Evolutionary conservation across 2,113 vertebrate genomes (phyloP), one percentile per base, ranked within the genome.

Genomic region (Plestiodon gilberti): DNA sequence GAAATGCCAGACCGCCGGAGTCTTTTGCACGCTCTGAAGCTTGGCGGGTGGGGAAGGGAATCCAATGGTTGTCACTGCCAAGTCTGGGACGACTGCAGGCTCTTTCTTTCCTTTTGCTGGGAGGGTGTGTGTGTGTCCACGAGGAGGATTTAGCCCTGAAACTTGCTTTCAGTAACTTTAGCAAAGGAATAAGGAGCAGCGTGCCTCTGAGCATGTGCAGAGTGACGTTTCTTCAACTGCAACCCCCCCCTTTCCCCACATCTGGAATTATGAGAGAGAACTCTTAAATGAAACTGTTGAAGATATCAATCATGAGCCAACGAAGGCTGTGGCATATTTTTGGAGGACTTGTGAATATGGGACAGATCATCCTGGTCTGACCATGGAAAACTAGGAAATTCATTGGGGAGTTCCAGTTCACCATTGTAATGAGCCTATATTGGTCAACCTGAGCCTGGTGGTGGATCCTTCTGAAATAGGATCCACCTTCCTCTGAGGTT

Each of bases 131-230:
- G n/a, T n/a, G n/a, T n/a, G n/a, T 52, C 14, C 48, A 8, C 48
- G 52, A 48, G 74, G 43, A 1, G 28, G 28, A 25, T 13, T 71
- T 33, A 28, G 52, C 17, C 28, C 2, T 2, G n/a, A 22, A 9
- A 5, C 1, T n/a, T 25, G 52, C 20, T 71, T 33, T 9, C 38
- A 11, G 3, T 17, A 48, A 33, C 20, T 48, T 10, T 30, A n/a
- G 35, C 67, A 25, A 25, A 67, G 28, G 3, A 20, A 10, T 20
- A 33, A 71, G 1, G 67, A 17, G 23, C 10, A 5, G 38, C 17
- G 13, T 59, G 38, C 30, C 73, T 74, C 70, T 14, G 30, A 55
- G 85, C 70, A 74, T 20, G 78, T 86, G 85, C 70, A 83, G 70
- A 74, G 35, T 13, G 82, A 23, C 23, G 4, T 59, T 78, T 35